Evolutionary conservation across 2,888 invertebrate species (phyloP), one percentile per base, ranked within the genome.

Genomic region (Platycheirus albimanus): DNA sequence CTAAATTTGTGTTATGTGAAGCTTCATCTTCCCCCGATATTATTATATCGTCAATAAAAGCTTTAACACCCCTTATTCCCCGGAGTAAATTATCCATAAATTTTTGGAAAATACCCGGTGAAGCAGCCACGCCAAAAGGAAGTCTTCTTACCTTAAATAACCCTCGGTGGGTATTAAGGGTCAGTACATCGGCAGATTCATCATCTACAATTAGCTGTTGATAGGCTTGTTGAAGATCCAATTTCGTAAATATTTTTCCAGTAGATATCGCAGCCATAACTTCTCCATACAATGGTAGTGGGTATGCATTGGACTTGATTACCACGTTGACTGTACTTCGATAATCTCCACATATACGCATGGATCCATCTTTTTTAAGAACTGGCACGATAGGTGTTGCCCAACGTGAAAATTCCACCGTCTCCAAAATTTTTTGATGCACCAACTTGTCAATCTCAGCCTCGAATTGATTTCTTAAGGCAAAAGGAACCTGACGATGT

Each of bases 61-160:
- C 13, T 19, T 69, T 69, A 6, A 71, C 61, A 6, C 51, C 30
- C 61, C n/a, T n/a, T n/a, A n/a, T n/a, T n/a, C n/a, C n/a, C 49
- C 28, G 41, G 36, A 58, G 15, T 10, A 72, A 51, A 20, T 61
- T 70, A 24, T 61, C 51, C 43, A 63, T 63, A 20, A 19, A 33
- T 43, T 63, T 72, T 52, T 63, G 61, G 28, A 72, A 72, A 61
- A 63, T 61, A 28, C 36, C 45, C 10, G 70, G 70, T 24, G 70
- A 8, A 19, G 56, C 70, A 20, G n/a, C n/a, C n/a, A n/a, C n/a
- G n/a, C n/a, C n/a, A n/a, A n/a, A n/a, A n/a, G n/a, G n/a, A n/a
- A n/a, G 33, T 51, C 61, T 61, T 61, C 51, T 51, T 51, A 63
- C 51, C 51, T 61, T 61, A 10, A 61, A 61, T 52, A 71, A 61